A percentile compares a stretch with the other conserved stretches of the same genome.
These are phyloP conservation scores for Alcedo atthis DNA, from an alignment of 2,797 vertebrate species.

Conservation along the genomic window DNA sequence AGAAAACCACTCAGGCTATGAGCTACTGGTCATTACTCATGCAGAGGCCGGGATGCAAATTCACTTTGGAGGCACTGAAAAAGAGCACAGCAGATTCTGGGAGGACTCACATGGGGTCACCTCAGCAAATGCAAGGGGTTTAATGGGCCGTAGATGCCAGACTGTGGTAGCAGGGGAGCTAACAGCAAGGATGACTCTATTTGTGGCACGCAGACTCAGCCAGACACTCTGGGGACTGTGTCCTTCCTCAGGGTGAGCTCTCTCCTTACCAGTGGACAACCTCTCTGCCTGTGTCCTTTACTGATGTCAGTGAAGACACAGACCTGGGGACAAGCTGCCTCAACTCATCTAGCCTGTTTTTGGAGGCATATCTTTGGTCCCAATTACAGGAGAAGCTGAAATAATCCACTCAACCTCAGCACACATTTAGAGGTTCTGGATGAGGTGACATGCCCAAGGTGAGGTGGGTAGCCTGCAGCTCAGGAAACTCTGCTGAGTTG, in stretches of 20 bases:
- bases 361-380: neutral
- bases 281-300: neutral
- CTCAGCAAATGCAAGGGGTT: neutral
- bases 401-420: neutral
- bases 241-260: neutral
- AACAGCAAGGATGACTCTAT: fast-evolving
- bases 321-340: neutral
- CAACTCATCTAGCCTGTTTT: neutral
- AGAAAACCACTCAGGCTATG: neutral
- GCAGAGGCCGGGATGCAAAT: neutral
- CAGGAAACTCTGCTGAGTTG: neutral
- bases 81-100: neutral
- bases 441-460: neutral
- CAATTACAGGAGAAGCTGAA: neutral
- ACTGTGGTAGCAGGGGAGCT: neutral
- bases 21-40: neutral
- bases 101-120: neutral
- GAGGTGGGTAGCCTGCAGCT: neutral
- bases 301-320: neutral
- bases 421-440: neutral
- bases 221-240: neutral
- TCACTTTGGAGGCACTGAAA: neutral
- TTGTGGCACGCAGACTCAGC: fast-evolving
- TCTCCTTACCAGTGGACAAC: neutral
- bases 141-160: neutral